Evolutionary conservation across 2,113 vertebrate genomes (phyloP), one percentile per base, ranked within the genome.

Genomic region (Myocastor coypus): DNA sequence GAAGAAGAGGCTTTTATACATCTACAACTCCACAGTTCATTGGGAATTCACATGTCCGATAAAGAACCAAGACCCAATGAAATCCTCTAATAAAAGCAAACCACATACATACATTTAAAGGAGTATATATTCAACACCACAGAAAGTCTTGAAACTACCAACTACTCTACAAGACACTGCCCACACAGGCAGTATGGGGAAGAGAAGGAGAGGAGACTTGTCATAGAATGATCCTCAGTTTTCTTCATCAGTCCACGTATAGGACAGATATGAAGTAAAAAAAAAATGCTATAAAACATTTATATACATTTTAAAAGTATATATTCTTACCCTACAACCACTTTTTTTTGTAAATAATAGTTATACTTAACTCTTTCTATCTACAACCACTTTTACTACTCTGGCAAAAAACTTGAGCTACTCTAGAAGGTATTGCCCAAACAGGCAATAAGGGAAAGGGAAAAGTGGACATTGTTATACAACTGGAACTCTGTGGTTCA

Each of bases 381-480:
- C n/a, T n/a, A 17, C 77, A 94, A 75, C 5, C 32, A 73, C 63
- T 94, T 32, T 63, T 59, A 28, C 7, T 30, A 37, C n/a, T 34
- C 14, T 68, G 59, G 28, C 46, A 86, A 46, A 66, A 83, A 63
- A 34, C 32, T 55, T 68, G 37, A 91, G 73, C 50, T 82, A 73
- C 46, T 73, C n/a, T 84, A 81, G 82, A 37, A 77, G 52, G 40
- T 61, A 93, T 66, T 83, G 66, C 83, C 61, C 37, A 17, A 26
- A 40, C 0, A 57, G 77, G 63, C 92, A 96, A 52, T 69, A 59
- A 91, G 37, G 81, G 64, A 88, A 87, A 84, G 52, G 89, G 40
- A 69, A 12, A 85, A 95, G 87, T 87, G 87, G 91, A 90, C 68
- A 73, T 12, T 68, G 93, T 93, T 91, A 93, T 71, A 87, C 37